These are phyloP conservation scores for Semnornis frantzii DNA, from an alignment of 2,113 vertebrate genomes.

Conservation along the genomic window DNA sequence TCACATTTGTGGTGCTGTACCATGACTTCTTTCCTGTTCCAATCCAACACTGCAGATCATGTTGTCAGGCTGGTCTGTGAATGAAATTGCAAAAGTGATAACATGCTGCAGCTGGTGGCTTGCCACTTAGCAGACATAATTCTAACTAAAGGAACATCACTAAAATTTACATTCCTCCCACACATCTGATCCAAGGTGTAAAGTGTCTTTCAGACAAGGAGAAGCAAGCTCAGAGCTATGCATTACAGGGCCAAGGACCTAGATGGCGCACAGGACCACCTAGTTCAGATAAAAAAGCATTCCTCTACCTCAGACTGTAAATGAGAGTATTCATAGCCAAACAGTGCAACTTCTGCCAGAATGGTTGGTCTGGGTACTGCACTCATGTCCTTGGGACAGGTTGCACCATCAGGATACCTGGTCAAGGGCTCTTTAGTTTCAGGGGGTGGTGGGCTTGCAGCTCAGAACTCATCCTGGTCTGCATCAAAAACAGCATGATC, in stretches of 20 bases:
- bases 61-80: background rate
- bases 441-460: background rate
- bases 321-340: background rate
- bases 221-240: background rate
- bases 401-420: background rate
- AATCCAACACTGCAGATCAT: background rate
- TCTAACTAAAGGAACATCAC: background rate
- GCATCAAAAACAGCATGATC: background rate
- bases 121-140: background rate
- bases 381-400: background rate
- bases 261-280: background rate
- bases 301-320: background rate
- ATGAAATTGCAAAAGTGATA: background rate
- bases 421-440: background rate
- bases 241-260: background rate
- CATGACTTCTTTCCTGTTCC: background rate
- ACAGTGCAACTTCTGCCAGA: background rate
- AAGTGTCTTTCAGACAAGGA: background rate
- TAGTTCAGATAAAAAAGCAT: background rate
- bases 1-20: background rate
- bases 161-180: background rate
- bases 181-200: background rate
- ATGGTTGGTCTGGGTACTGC: background rate
- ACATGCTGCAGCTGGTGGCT: background rate
- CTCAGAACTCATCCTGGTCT: background rate